Conservation (phyloP, 2,113 vertebrate genomes). For the Thunnus maccoyii region DNA sequence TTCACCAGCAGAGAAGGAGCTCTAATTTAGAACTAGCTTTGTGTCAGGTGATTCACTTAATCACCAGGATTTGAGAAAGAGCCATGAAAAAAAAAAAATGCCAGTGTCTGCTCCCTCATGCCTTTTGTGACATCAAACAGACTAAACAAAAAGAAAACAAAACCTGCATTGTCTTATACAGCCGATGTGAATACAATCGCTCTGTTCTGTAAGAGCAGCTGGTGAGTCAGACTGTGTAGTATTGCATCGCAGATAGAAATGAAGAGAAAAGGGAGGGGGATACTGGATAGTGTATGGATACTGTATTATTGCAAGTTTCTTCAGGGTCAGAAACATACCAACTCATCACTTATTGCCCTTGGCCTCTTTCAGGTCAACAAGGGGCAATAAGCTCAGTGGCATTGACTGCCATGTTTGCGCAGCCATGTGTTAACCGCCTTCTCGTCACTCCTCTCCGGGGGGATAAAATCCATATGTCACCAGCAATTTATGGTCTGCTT, state of each 20-base stretch:
- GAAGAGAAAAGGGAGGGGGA: not conserved
- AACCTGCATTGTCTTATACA: slow-evolving; percentile 55
- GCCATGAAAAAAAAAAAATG: not conserved
- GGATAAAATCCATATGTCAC: slow-evolving; percentile 65
- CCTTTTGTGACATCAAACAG: slow-evolving; percentile 58
- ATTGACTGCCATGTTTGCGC: slow-evolving; percentile 32
- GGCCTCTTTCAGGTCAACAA: slow-evolving; percentile 51
- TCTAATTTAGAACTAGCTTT: slow-evolving; percentile 67
- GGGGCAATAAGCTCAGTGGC: slow-evolving; percentile 57
- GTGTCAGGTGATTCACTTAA: slow-evolving; percentile 58
- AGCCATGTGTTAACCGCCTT: slow-evolving; percentile 26
- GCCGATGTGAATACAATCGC: slow-evolving; percentile 42
- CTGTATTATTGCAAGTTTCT: slow-evolving; percentile 30
- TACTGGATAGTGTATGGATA: slow-evolving; percentile 17
- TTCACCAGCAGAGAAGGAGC: slow-evolving; percentile 42
- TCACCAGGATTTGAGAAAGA: slow-evolving; percentile 45
- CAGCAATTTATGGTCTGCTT: slow-evolving; percentile 54
- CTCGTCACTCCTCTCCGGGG: slow-evolving; percentile 22
- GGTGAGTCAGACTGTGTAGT: slow-evolving; percentile 50
- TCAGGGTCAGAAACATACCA: slow-evolving; percentile 49
- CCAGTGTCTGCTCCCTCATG: slow-evolving; percentile 18
- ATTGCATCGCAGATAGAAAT: slow-evolving; percentile 38
- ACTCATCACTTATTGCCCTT: slow-evolving; percentile 46
- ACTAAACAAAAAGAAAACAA: slow-evolving; percentile 54
- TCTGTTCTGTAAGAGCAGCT: slow-evolving; percentile 49